These are phyloP conservation scores for Automeris io DNA, from an alignment of 2,888 invertebrate species.

Conservation along the genomic window DNA sequence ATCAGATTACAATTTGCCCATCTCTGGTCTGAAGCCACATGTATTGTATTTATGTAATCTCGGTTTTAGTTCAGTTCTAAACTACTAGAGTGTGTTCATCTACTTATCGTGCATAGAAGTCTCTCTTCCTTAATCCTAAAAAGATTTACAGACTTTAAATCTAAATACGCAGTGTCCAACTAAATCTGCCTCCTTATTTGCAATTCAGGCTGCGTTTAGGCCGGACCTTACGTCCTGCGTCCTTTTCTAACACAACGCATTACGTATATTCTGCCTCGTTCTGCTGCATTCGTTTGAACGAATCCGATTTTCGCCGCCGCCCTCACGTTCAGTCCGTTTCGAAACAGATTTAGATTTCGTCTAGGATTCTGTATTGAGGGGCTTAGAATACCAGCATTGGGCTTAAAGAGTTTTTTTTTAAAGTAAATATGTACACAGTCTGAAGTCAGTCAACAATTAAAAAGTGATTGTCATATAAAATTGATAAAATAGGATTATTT, in stretches of 20 bases:
- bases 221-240: conserved; percentile 56
- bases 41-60: no score
- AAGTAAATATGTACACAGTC: no score
- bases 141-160: background rate
- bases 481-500: no score
- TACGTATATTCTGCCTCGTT: conserved; percentile 29
- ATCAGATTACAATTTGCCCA: no score
- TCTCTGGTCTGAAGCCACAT: no score
- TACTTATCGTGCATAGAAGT: no score
- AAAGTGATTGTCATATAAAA: no score
- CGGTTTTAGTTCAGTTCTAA: no score
- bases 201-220: conserved; percentile 58
- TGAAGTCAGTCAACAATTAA: no score
- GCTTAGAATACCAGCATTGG: conserved; percentile 1
- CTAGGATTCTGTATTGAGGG: conserved; percentile 13
- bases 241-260: conserved; percentile 25
- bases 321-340: conserved; percentile 54
- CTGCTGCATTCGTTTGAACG: conserved; percentile 55
- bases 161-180: background rate
- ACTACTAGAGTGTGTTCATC: no score
- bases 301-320: conserved; percentile 53
- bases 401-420: no score
- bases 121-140: background rate
- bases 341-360: conserved; percentile 48
- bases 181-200: conserved; percentile 38